phyloP scores from a whole-genome alignment of 2,888 invertebrate species.

The Cataglyphis rosenhaueri region DNA sequence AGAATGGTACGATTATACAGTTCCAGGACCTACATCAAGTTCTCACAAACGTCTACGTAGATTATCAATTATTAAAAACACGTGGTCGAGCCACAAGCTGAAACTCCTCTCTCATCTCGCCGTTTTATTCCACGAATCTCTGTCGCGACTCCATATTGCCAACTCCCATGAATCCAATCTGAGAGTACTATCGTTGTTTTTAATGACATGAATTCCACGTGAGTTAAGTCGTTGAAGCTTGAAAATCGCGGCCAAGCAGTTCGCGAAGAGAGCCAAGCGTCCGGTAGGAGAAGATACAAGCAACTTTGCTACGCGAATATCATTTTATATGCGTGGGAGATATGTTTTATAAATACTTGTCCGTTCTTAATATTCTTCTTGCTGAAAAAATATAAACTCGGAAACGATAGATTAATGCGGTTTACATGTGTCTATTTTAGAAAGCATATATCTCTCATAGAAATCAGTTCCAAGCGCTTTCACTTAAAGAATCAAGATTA shows the following conservation, averaged over 20 bases:
- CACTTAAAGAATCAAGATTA: slow-evolving; percentile 1
- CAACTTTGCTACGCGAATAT: neutral
- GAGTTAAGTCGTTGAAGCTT: slow-evolving; percentile 50
- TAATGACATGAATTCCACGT: slow-evolving; percentile 56
- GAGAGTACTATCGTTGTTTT: slow-evolving; percentile 65
- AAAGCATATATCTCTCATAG: slow-evolving; percentile 6
- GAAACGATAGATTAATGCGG: slow-evolving; percentile 32
- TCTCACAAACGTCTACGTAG: slow-evolving; percentile 79
- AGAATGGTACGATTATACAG: slow-evolving; percentile 81
- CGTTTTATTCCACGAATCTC: slow-evolving; percentile 80
- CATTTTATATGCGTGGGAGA: neutral
- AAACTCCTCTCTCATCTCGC: slow-evolving; percentile 79
- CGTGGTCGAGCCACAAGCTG: slow-evolving; percentile 58
- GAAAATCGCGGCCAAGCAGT: slow-evolving; percentile 55
- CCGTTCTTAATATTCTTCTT: slow-evolving; percentile 1
- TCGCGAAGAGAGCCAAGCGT: slow-evolving; percentile 11
- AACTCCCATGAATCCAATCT: slow-evolving; percentile 73
- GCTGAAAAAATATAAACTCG: slow-evolving; percentile 7
- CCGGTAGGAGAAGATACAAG: neutral
- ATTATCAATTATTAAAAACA: slow-evolving; percentile 84
- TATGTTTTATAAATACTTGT: slow-evolving; percentile 32
- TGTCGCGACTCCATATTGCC: slow-evolving; percentile 62
- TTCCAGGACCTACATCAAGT: slow-evolving; percentile 76
- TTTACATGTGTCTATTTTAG: slow-evolving; percentile 13
- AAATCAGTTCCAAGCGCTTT: slow-evolving; percentile 12